Base-by-base conservation (phyloP, 2,888 invertebrate genomes). In the Amphipoea oculea region DNA sequence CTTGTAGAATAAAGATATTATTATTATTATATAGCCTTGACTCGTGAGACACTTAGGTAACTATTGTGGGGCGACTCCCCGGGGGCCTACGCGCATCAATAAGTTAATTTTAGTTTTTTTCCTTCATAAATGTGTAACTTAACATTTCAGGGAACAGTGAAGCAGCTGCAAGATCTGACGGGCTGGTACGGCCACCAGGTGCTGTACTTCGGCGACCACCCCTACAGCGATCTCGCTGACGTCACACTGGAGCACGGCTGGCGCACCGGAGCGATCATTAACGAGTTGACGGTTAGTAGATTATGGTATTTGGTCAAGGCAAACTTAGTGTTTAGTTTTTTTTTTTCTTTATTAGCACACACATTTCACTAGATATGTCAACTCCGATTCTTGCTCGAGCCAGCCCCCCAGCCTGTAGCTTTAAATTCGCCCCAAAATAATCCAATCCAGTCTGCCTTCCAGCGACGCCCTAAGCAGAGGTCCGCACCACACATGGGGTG, bases 131-230 rank as follows among this genome's bases (percentile, higher is more conserved):
- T 57, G 17, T 42, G 7, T n/a, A 60, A 14, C 17, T 66, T 42
- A 45, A 40, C 48, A 75, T 93, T 94, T 36, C 92, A 99, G 99
- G 99, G 99, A 0, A 99, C 99, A 63, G 98, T 99, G 40, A 98
- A 98, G 90, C 98, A 99, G 93, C 97, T 99, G 57, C 99, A 99
- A 94, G 98, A 99, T 81, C 97, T 99, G 94, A 99, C 99, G 0
- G 99, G 99, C 0, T 99, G 99, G 99, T 97, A 97, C 78, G 99
- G 99, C 0, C 98, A 99, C 91, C 98, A 99, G 90, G 99, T 99
- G 66, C 96, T 99, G 42, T 99, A 99, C 95, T 99, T 99, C 96
- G 99, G 99, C 0, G 99, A 99, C 96, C 99, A 99, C 96, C 99
- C 99, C 0, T 99, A 99, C 96, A 99, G 98, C 91, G 99, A 99